Percentiles rank a stretch among this genome's conserved stretches.
phyloP scores from a whole-genome alignment of 2,888 invertebrate genomes.

The Athalia rosae region DNA sequence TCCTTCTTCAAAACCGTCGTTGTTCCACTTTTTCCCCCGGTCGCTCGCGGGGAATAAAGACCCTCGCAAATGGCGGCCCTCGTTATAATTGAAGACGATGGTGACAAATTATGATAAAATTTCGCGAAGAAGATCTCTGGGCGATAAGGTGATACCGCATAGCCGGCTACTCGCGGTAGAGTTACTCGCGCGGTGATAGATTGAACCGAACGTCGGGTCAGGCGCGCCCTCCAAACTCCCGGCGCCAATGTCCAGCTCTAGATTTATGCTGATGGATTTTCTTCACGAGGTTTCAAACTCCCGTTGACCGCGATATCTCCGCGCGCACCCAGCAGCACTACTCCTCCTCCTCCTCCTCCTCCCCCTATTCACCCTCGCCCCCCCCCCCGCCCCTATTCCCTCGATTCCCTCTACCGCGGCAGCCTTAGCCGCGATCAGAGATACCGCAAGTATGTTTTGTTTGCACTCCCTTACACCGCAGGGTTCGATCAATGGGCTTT shows the following conservation, averaged over 20 bases:
- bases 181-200: constrained; percentile 41
- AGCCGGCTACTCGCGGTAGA: background rate
- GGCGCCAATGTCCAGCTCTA: constrained; percentile 46
- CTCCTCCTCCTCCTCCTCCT: background rate
- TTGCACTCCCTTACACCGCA: constrained; percentile 38
- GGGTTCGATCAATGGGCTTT: constrained; percentile 39
- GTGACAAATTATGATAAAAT: constrained; percentile 43
- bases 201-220: constrained; percentile 41
- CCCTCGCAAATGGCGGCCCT: constrained; percentile 23
- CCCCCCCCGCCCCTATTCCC: background rate
- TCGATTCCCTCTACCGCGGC: no score
- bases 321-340: background rate
- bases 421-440: constrained; percentile 26
- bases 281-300: constrained; percentile 44
- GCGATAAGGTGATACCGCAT: constrained; percentile 35
- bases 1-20: no score
- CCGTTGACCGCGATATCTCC: constrained; percentile 43
- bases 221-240: constrained; percentile 34
- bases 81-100: constrained; percentile 23
- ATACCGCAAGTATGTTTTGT: constrained; percentile 41
- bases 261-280: constrained; percentile 48
- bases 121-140: constrained; percentile 36
- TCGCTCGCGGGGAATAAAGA: background rate
- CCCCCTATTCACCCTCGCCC: no score
- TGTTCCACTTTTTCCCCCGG: no score